Evolutionary conservation across 2,797 vertebrate genomes (phyloP).

Genomic region (Tiaroga cobitis): DNA sequence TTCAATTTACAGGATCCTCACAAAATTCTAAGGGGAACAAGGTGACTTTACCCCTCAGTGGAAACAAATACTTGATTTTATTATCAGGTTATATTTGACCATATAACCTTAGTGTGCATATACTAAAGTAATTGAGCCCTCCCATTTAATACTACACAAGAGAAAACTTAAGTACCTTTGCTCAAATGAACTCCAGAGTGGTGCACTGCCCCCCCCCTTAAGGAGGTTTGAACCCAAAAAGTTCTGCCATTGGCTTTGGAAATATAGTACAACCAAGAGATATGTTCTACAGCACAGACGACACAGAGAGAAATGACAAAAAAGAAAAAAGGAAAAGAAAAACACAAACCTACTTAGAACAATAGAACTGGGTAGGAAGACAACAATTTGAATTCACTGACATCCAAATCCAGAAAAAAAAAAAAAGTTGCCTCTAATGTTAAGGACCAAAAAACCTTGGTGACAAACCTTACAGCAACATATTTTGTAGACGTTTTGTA

Average conservation of each 20-base stretch:
- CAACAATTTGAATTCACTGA: conserved; percentile 61
- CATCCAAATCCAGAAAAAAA: conserved; percentile 52
- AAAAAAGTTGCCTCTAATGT: neutral
- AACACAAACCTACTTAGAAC: conserved; percentile 70
- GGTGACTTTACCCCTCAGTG: conserved; percentile 8
- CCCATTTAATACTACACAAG: conserved; percentile 65
- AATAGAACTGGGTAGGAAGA: conserved; percentile 60
- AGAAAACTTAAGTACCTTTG: conserved; percentile 69
- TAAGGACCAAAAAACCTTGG: neutral
- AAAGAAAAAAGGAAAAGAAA: conserved; percentile 62
- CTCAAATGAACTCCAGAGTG: conserved; percentile 68
- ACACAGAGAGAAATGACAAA: conserved; percentile 69
- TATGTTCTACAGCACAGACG: conserved; percentile 71
- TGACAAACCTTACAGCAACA: neutral
- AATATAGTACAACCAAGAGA: conserved; percentile 72
- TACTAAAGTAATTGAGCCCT: conserved; percentile 48
- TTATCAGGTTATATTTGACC: conserved; percentile 19
- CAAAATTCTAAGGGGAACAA: neutral
- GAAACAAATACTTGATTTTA: conserved; percentile 17
- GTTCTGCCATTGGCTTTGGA: conserved; percentile 71
- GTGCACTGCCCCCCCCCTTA: conserved; percentile 64
- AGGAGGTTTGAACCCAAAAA: conserved; percentile 72
- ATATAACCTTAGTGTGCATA: conserved; percentile 34
- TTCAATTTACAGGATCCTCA: neutral
- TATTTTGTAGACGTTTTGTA: neutral